Conservation (phyloP, 2,113 vertebrate genomes). For the Phalacrocorax aristotelis region DNA sequence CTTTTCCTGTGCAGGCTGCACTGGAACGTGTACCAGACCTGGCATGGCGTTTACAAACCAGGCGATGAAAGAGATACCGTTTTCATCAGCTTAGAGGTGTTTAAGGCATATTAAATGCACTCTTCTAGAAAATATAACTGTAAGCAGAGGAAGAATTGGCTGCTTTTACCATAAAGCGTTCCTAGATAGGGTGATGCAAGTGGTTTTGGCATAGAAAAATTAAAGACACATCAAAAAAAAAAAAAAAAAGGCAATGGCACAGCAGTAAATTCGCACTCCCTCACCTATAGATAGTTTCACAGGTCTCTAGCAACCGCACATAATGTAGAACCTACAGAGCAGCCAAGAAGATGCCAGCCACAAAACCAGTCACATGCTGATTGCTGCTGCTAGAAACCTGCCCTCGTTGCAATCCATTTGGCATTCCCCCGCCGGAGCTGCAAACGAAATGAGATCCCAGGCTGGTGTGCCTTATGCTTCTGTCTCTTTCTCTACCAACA, state of each 20-base stretch:
- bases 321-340: neutral
- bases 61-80: neutral
- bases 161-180: constrained; percentile 12
- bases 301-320: neutral
- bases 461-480: neutral
- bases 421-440: neutral
- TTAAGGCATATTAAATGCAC: neutral
- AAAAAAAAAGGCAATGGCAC: neutral
- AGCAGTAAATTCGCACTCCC: neutral
- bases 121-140: neutral
- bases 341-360: neutral
- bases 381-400: neutral
- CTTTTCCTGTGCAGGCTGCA: neutral
- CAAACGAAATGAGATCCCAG: neutral
- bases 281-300: neutral
- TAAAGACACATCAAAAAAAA: neutral
- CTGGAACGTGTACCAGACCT: neutral
- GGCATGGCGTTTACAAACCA: neutral
- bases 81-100: neutral
- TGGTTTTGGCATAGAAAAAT: neutral
- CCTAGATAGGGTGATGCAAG: neutral
- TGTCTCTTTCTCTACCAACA: neutral
- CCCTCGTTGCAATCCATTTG: neutral
- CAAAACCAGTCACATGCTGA: neutral
- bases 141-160: neutral